These are phyloP conservation scores for Epinotia brunnichana DNA, from an alignment of 2,888 invertebrate species.

Conservation along the genomic window DNA sequence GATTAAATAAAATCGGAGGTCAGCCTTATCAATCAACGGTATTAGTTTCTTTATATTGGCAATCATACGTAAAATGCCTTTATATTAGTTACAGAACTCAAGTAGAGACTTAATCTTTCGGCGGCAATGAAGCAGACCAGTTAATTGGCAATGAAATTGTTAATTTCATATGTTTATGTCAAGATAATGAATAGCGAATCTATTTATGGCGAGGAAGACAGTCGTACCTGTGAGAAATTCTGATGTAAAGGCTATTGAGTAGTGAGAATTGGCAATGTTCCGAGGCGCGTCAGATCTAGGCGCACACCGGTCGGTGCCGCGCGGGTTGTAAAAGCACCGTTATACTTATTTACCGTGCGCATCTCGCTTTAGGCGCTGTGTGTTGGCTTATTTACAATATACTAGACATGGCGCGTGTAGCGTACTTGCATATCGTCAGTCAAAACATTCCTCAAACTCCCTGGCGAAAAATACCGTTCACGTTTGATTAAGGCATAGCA, in stretches of 20 bases:
- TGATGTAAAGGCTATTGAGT: constrained; percentile 73
- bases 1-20: constrained; percentile 30
- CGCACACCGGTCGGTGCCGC: constrained; percentile 57
- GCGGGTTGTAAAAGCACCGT: constrained; percentile 80
- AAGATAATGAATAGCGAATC: constrained; percentile 67
- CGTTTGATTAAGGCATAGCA: neutral
- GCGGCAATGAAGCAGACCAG: constrained; percentile 56
- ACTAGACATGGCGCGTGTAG: constrained; percentile 41
- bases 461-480: neutral
- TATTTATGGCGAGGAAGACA: constrained; percentile 64
- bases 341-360: constrained; percentile 81
- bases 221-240: constrained; percentile 76
- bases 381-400: constrained; percentile 69
- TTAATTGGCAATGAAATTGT: constrained; percentile 47
- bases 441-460: neutral
- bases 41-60: constrained; percentile 33
- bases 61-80: constrained; percentile 38
- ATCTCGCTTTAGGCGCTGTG: constrained; percentile 76
- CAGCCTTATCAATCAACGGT: constrained; percentile 32
- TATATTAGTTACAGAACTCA: constrained; percentile 21
- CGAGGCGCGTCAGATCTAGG: constrained; percentile 62
- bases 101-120: constrained; percentile 48
- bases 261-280: constrained; percentile 82
- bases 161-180: constrained; percentile 48
- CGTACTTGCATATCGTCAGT: constrained; percentile 40